These are phyloP conservation scores for Caenorhabditis tropicalis DNA, from an alignment of 1,140 invertebrate genomes.

Conservation along the genomic window DNA sequence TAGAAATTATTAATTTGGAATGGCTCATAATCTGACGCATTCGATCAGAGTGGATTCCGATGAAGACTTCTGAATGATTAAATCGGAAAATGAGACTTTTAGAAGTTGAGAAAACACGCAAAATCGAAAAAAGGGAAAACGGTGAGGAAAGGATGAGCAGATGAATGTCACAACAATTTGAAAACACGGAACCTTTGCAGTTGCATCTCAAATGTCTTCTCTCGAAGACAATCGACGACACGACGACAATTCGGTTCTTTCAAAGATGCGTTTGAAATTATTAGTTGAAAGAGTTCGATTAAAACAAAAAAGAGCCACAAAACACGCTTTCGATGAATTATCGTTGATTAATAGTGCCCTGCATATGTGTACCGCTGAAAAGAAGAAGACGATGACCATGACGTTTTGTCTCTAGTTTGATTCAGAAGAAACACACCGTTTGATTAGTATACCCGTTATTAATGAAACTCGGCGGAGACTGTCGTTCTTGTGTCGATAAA, in stretches of 20 bases:
- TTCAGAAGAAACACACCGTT: constrained; percentile 26
- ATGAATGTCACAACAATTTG: constrained; percentile 31
- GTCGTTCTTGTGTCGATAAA: constrained; percentile 9
- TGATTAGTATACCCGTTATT: constrained; percentile 41
- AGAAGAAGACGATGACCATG: background rate
- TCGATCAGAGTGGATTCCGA: constrained; percentile 36
- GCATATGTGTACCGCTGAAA: constrained; percentile 60
- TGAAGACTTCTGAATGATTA: constrained; percentile 14
- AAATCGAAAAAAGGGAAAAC: background rate
- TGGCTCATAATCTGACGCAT: constrained; percentile 10
- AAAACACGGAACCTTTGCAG: background rate
- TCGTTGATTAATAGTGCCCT: constrained; percentile 54
- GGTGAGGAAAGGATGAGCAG: constrained; percentile 6
- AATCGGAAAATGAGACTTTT: background rate
- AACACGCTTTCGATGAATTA: background rate
- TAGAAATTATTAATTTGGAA: background rate
- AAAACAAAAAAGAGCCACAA: background rate
- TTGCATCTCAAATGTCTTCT: too few relatives aligned
- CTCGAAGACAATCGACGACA: too few relatives aligned
- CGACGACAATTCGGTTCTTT: too few relatives aligned
- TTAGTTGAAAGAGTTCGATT: background rate
- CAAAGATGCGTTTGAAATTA: too few relatives aligned
- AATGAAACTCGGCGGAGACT: constrained; percentile 27
- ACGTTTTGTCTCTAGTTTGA: background rate
- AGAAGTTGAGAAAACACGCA: background rate